Base-by-base conservation (phyloP, 2,113 vertebrate genomes). In the Tachysurus vachellii region DNA sequence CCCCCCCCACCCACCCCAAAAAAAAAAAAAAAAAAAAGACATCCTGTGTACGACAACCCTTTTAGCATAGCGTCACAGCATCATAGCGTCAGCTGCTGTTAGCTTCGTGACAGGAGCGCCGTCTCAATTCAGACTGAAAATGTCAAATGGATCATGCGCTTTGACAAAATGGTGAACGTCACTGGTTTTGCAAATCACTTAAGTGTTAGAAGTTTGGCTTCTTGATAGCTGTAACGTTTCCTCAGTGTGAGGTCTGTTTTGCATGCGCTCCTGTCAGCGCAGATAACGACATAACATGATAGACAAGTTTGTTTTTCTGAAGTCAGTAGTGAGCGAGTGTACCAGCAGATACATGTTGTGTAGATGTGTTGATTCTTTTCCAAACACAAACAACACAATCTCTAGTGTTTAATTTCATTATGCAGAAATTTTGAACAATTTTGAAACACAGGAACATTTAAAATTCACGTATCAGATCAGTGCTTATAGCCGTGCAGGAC, bases 21-120 rank as follows among this genome's bases (percentile, higher is more conserved):
- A 53, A 50, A 28, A 71, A 50, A 71, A 31, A 42, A 11, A 44
- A 73, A 71, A 44, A 71, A 7, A 70, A 21, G 10, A 68, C 47
- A 71, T 84, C 53, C 31, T 10, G 64, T 71, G n/a, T 84, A 56
- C 31, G 19, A 84, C 53, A 75, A 84, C 75, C 83, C 83, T 73
- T 75, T 84, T 44, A 59, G 28, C 68, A 28, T 44, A 59, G 54
- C 21, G 16, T 71, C 53, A 5, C 47, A 50, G 47, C 47, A 50
- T 14, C 68, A 28, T 44, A 59, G 54, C 21, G 42, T 57, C 31
- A n/a, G 36, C 64, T 23, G 66, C 68, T 44, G 83, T 73, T 84
- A 84, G 83, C 31, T 84, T 84, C 31, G 44, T 75, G 83, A 59
- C 31, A 61, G 68, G 83, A 44, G 31, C n/a, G 68, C 47, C 16